Conservation (phyloP, 2,113 vertebrate species). For the Paracanthobrama guichenoti region DNA sequence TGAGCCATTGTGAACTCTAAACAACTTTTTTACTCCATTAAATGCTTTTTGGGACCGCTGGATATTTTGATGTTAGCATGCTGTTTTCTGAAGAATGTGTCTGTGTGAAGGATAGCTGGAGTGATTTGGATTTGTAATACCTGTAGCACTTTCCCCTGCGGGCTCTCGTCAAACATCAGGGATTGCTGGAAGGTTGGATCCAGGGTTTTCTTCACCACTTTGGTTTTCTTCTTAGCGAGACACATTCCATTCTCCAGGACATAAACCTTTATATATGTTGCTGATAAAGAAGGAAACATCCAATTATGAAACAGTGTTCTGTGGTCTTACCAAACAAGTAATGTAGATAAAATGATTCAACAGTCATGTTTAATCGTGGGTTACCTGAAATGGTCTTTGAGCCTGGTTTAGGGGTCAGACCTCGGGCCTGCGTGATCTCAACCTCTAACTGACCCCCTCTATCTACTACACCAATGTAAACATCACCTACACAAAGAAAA, state of each 20-base stretch:
- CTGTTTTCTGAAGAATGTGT: not conserved
- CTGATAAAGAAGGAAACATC: slow-evolving; percentile 65
- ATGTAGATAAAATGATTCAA: not conserved
- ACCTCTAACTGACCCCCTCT: slow-evolving; percentile 94
- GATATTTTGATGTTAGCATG: not conserved
- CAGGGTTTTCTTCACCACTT: slow-evolving; percentile 88
- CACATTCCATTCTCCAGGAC: slow-evolving; percentile 92
- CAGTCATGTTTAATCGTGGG: not conserved
- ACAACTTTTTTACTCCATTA: not conserved
- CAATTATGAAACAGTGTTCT: not conserved
- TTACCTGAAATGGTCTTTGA: slow-evolving; percentile 93
- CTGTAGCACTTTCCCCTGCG: slow-evolving; percentile 96
- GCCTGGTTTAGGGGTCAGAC: slow-evolving; percentile 88
- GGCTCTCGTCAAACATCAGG: slow-evolving; percentile 93
- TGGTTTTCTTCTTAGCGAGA: slow-evolving; percentile 97
- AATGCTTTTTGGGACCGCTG: not conserved
- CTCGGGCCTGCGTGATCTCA: slow-evolving; percentile 92
- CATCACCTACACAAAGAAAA: slow-evolving; percentile 79
- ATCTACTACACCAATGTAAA: slow-evolving; percentile 88
- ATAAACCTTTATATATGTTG: slow-evolving; percentile 94
- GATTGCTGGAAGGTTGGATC: slow-evolving; percentile 94
- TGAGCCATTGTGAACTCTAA: not conserved
- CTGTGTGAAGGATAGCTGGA: not conserved
- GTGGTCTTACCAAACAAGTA: not conserved
- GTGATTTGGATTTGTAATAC: slow-evolving; percentile 61